Conservation (phyloP, 2,113 vertebrate species). For the Pelecanoides urinatrix region DNA sequence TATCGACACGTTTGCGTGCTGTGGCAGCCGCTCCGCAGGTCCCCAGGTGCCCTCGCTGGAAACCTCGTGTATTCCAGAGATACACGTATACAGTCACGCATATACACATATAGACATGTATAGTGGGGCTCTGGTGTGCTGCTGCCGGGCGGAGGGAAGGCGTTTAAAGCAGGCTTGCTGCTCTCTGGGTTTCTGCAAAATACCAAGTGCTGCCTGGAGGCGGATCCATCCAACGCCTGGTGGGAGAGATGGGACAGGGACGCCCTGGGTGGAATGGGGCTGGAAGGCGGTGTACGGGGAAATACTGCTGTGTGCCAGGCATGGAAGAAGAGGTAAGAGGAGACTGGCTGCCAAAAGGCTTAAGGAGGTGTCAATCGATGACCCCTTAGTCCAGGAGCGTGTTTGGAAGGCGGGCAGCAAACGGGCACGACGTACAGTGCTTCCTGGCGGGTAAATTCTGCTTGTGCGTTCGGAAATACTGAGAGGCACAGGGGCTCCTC, state of each 20-base stretch:
- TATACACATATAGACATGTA: too few species aligned
- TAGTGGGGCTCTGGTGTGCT: not conserved
- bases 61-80: not conserved
- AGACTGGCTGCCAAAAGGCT: not conserved
- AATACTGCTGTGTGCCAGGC: not conserved
- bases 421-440: rapidly evolving
- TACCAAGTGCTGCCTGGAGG: not conserved
- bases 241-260: too few species aligned
- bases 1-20: not conserved
- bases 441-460: not conserved
- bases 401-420: not conserved
- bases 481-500: not conserved
- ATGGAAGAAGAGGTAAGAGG: not conserved
- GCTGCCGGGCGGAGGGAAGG: not conserved
- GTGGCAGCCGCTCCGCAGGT: not conserved
- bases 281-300: not conserved
- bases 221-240: rapidly evolving
- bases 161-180: not conserved
- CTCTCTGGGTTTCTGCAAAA: not conserved
- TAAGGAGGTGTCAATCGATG: not conserved
- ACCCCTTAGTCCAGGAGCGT: not conserved
- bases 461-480: not conserved
- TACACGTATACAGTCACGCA: too few species aligned
- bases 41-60: not conserved
- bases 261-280: too few species aligned